Evolutionary conservation across 2,113 vertebrate genomes (phyloP).

Genomic region (Xenotilapia caudafasciata): DNA sequence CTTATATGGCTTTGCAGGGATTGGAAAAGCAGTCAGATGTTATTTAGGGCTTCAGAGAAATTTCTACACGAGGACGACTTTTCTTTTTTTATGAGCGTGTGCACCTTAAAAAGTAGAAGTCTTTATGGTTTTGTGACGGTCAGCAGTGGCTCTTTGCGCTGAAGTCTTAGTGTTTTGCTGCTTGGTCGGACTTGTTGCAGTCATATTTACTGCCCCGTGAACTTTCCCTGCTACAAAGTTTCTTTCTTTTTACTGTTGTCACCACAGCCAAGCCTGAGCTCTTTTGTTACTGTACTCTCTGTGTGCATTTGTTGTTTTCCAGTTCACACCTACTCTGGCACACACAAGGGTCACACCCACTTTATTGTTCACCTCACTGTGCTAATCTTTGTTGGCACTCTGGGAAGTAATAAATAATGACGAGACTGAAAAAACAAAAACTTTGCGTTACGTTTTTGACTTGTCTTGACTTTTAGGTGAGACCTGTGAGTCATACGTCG

Average conservation of each 20-base stretch:
- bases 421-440: not conserved
- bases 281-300: slow-evolving; percentile 36
- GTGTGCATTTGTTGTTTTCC: slow-evolving; percentile 5
- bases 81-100: not conserved
- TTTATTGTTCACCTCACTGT: not conserved
- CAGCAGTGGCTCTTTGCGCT: not conserved
- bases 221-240: not conserved
- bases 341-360: not conserved
- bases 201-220: not conserved
- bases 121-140: not conserved
- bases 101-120: not conserved
- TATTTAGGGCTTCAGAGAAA: not conserved
- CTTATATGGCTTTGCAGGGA: not conserved
- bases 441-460: not conserved
- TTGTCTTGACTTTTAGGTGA: slow-evolving; percentile 23
- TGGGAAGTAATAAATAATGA: not conserved
- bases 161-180: not conserved
- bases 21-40: not conserved
- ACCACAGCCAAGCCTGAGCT: slow-evolving; percentile 5
- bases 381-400: not conserved
- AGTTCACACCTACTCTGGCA: not conserved
- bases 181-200: slow-evolving; percentile 1
- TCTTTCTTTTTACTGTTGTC: not conserved
- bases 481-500: slow-evolving; percentile 47
- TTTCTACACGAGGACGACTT: not conserved